Conservation (phyloP, 2,888 invertebrate genomes). For the Tenthredo scrophulariae region DNA sequence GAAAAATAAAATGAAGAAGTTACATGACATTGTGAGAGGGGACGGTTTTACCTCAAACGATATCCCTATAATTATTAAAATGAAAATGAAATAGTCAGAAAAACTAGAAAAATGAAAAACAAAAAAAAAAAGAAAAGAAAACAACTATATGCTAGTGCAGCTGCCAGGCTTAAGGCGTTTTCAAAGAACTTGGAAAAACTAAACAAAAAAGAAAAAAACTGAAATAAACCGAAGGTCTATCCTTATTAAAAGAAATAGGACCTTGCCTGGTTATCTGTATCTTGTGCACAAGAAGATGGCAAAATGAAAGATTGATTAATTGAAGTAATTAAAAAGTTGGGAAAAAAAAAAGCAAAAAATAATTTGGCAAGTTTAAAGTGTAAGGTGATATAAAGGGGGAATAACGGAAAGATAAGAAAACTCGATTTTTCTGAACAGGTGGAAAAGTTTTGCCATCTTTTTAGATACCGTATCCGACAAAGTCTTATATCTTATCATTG, state of each 20-base stretch:
- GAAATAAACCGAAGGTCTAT: conserved; percentile 7
- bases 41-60: background rate
- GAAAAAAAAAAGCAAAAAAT: background rate
- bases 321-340: background rate
- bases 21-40: conserved; percentile 9
- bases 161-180: conserved; percentile 1
- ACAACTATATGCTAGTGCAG: conserved; percentile 28
- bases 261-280: conserved; percentile 23
- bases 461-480: conserved; percentile 46
- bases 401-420: background rate
- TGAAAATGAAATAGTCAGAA: conserved; percentile 42
- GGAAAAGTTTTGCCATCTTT: conserved; percentile 47
- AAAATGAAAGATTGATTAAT: conserved; percentile 32
- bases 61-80: background rate
- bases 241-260: conserved; percentile 22
- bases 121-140: conserved; percentile 46
- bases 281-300: conserved; percentile 54
- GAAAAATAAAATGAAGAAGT: background rate
- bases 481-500: conserved; percentile 27
- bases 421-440: background rate
- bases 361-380: background rate
- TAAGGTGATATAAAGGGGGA: background rate
- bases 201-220: background rate
- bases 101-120: conserved; percentile 55
- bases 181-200: background rate